phyloP scores from a whole-genome alignment of 1,140 invertebrate species.

The Micrasema longulum region DNA sequence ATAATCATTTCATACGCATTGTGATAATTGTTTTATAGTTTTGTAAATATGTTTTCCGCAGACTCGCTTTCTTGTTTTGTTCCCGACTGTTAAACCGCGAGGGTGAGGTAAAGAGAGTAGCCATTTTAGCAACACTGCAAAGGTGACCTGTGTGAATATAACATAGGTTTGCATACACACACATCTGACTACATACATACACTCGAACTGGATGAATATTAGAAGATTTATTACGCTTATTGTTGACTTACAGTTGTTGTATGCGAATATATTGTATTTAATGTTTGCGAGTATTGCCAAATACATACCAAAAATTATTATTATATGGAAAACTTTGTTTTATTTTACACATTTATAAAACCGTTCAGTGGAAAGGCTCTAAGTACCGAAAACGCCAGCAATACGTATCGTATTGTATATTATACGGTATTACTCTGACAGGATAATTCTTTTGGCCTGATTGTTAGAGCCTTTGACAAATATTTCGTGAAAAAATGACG shows the following conservation, averaged over 20 bases:
- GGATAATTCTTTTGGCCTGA: too few species aligned
- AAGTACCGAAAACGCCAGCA: too few species aligned
- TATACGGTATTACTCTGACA: too few species aligned
- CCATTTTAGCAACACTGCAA: constrained; percentile 38
- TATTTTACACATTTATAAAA: constrained; percentile 37
- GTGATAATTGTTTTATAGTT: constrained; percentile 39
- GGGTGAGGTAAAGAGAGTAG: background rate
- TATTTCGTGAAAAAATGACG: too few species aligned
- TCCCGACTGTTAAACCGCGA: background rate
- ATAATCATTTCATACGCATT: constrained; percentile 29
- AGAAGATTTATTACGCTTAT: constrained; percentile 55
- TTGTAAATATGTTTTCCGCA: constrained; percentile 34
- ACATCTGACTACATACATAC: constrained; percentile 10
- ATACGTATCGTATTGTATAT: too few species aligned
- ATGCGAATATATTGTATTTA: constrained; percentile 56
- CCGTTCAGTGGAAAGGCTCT: too few species aligned
- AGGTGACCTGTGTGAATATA: constrained; percentile 28
- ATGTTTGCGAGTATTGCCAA: constrained; percentile 56
- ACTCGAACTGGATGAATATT: constrained; percentile 39
- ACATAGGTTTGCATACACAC: constrained; percentile 1
- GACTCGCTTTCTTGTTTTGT: background rate
- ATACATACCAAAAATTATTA: constrained; percentile 56
- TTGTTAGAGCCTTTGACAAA: too few species aligned
- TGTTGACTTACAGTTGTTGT: constrained; percentile 55
- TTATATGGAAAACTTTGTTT: constrained; percentile 52